Evolutionary conservation across 30 jellyfish, hydroid and myxozoan species (phyloP).

Genomic region (Aurelia sp.): DNA sequence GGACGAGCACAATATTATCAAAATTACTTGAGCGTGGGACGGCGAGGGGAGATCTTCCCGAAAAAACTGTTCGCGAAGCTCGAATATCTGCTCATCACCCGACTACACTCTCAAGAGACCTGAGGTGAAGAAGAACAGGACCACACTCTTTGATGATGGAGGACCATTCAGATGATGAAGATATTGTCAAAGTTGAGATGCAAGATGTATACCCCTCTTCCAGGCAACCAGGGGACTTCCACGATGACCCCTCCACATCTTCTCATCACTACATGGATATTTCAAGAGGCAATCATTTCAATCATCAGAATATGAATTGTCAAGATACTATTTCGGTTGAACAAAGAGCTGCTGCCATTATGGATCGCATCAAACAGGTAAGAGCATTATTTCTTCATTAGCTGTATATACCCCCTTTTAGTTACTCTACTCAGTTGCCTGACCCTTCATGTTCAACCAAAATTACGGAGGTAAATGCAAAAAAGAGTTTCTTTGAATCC

Average conservation of each 20-base stretch:
- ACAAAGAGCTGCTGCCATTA: constrained; percentile 82
- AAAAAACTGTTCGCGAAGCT: neutral
- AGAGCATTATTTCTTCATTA: neutral
- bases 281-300: constrained; percentile 49
- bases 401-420: neutral
- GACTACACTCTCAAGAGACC: too few relatives aligned
- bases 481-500: too few relatives aligned
- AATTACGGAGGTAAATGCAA: too few relatives aligned
- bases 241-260: constrained; percentile 9
- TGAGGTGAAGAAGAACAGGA: too few relatives aligned
- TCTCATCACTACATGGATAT: constrained; percentile 37
- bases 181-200: constrained; percentile 74
- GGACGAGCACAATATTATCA: constrained; percentile 71
- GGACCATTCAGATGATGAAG: constrained; percentile 66
- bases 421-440: too few relatives aligned
- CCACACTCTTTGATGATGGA: constrained; percentile 12
- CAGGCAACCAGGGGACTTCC: constrained; percentile 51
- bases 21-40: constrained; percentile 77
- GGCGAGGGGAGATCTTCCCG: neutral
- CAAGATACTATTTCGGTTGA: constrained; percentile 71
- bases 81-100: too few relatives aligned
- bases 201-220: constrained; percentile 75
- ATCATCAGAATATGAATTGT: constrained; percentile 39
- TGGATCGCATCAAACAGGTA: constrained; percentile 83
- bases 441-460: too few relatives aligned